These are phyloP conservation scores for Baryphthengus martii DNA, from an alignment of 2,113 vertebrate genomes.

Conservation along the genomic window DNA sequence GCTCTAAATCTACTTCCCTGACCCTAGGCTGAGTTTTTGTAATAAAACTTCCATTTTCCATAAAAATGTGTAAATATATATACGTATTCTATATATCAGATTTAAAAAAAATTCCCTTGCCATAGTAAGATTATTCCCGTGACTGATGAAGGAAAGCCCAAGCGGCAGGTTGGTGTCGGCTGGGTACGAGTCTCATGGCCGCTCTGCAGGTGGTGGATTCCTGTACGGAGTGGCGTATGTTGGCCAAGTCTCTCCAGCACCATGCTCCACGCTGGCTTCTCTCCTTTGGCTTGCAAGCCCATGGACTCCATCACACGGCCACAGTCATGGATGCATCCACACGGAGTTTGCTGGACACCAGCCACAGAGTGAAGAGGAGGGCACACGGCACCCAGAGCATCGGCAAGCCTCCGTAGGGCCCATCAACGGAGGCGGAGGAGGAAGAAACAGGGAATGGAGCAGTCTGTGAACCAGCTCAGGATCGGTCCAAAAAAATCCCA, in stretches of 20 bases:
- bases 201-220: not conserved
- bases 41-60: constrained; percentile 58
- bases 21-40: constrained; percentile 55
- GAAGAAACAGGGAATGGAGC: not conserved
- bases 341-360: not conserved
- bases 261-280: not conserved
- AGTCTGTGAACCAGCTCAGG: not conserved
- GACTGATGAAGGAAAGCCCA: not conserved
- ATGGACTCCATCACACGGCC: accelerated
- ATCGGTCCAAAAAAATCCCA: not conserved
- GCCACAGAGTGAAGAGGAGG: not conserved
- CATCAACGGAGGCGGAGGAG: accelerated
- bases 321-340: accelerated
- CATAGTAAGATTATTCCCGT: not conserved
- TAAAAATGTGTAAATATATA: constrained; percentile 58
- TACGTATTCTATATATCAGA: constrained; percentile 26
- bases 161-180: not conserved
- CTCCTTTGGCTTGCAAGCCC: not conserved
- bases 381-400: accelerated
- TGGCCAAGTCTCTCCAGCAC: not conserved
- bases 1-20: constrained; percentile 66
- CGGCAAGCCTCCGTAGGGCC: not conserved
- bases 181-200: accelerated
- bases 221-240: accelerated
- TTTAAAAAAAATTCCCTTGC: constrained; percentile 51